Base-by-base conservation (phyloP, 2,113 vertebrate genomes). In the Pangasianodon gigas region DNA sequence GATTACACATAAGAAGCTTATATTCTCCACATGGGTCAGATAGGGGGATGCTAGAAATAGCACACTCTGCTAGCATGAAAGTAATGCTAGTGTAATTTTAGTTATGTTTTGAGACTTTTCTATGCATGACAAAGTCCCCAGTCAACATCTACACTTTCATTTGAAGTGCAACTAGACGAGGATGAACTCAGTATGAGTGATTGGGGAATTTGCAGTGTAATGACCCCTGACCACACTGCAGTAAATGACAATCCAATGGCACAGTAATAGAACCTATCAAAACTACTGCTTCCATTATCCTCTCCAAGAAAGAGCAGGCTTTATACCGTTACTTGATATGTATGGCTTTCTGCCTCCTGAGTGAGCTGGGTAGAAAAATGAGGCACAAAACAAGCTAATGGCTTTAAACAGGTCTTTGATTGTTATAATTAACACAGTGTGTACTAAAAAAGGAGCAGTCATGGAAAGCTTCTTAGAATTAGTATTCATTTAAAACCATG, bases 1-100 rank as follows among this genome's bases (percentile, higher is more conserved):
- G 94, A 95, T 96, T 96, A 96, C 84, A 90, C 83, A 79, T 95
- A 96, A 96, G 94, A 94, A 93, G 95, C 95, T 96, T 95, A 96
- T 91, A 94, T 90, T 94, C 93, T 92, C 94, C 95, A 94, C 92
- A 93, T 94, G 93, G 94, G 90, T 37, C 89, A n/a, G 88, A 93
- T 56, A 91, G 90, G 87, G 85, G 86, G 67, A 67, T 46, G 62
- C 41, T 88, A 88, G 48, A 65, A 54, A 77, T 81, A 89, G 83
- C 67, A 54, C 67, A 88, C 67, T 88, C 65, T 87, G 41, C n/a
- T 54, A 83, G 58, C 16, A 77, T n/a, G n/a, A 67, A 74, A 46
- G 65, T 54, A 54, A 44, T 56, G 58, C 10, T 9, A n/a, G 48
- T 14, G 81, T 14, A 26, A 46, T 24, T 46, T n/a, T 18, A 11